phyloP scores from a whole-genome alignment of 2,797 vertebrate species.

The Crenichthys baileyi region DNA sequence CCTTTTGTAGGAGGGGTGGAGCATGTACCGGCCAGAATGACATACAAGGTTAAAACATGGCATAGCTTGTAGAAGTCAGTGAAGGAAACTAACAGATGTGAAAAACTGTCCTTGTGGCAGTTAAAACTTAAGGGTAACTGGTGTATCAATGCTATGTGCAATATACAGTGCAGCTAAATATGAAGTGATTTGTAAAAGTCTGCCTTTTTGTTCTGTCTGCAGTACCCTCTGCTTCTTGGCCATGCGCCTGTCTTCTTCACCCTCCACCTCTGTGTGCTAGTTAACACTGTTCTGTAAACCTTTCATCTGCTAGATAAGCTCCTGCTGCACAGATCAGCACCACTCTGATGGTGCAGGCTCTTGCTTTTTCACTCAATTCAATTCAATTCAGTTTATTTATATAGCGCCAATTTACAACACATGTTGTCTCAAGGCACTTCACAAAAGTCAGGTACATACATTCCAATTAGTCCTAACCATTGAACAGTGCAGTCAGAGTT shows the following conservation, averaged over 20 bases:
- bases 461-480: no score
- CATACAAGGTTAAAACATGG: neutral
- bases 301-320: constrained; percentile 42
- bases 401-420: no score
- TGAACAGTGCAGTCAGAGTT: no score
- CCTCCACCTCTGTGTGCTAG: constrained; percentile 23
- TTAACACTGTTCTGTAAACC: constrained; percentile 39
- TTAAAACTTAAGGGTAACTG: neutral
- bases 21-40: neutral
- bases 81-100: neutral
- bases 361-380: neutral
- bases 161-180: neutral
- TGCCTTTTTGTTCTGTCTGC: no score
- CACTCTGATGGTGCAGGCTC: neutral
- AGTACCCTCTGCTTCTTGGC: no score
- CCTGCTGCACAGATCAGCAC: constrained; percentile 10
- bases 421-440: no score
- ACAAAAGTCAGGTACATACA: no score
- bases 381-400: no score
- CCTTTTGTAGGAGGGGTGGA: neutral
- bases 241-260: neutral
- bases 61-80: neutral
- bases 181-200: neutral
- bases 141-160: neutral
- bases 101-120: neutral